Percentiles rank a stretch among this genome's conserved stretches.
These are phyloP conservation scores for Parelbella ahira DNA, from an alignment of 2,888 invertebrate genomes.

Conservation along the genomic window DNA sequence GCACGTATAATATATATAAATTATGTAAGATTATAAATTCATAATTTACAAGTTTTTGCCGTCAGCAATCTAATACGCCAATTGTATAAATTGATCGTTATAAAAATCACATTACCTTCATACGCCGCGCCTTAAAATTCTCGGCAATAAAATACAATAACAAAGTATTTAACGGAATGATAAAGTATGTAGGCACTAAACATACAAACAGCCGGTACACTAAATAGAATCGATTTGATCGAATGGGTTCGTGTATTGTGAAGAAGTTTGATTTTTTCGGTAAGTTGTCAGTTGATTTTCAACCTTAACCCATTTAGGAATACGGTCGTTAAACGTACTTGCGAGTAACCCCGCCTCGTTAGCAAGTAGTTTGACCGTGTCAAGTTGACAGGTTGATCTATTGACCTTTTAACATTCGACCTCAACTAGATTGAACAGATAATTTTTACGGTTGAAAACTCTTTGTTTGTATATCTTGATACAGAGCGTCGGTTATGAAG, in stretches of 20 bases:
- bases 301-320: not conserved
- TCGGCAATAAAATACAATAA: not conserved
- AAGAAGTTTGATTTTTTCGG: conserved; percentile 6
- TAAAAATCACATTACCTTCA: no score
- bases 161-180: not conserved
- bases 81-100: no score
- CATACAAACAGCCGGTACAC: conserved; percentile 1
- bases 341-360: not conserved
- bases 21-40: no score
- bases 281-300: not conserved
- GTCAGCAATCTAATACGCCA: no score
- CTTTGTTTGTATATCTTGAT: conserved; percentile 10
- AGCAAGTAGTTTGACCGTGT: conserved; percentile 25
- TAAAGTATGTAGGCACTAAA: not conserved
- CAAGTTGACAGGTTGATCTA: conserved; percentile 27
- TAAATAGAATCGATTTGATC: conserved; percentile 7
- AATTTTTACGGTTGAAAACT: conserved; percentile 4
- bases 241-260: conserved; percentile 5
- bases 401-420: conserved; percentile 29
- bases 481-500: not conserved
- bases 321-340: not conserved
- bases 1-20: no score
- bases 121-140: not conserved
- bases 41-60: no score
- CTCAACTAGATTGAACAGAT: conserved; percentile 22